Evolutionary conservation across 2,113 vertebrate genomes (phyloP).

Genomic region (Shinisaurus crocodilurus): DNA sequence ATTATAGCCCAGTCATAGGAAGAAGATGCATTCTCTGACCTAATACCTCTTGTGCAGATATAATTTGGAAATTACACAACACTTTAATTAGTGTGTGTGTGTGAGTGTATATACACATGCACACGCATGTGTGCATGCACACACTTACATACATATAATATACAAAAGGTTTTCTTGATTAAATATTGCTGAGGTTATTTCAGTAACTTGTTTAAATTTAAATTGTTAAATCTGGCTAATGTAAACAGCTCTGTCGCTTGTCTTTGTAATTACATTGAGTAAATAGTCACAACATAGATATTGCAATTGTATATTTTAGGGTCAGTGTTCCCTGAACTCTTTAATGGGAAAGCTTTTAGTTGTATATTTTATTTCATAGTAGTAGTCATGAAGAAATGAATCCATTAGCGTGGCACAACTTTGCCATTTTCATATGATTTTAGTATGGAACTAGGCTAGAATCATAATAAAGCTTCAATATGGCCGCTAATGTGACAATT

Average conservation of each 20-base stretch:
- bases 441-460: not conserved
- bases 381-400: not conserved
- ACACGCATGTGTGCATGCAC: not conserved
- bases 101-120: too few species aligned
- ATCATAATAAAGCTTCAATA: accelerated
- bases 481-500: not conserved
- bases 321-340: not conserved
- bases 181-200: not conserved
- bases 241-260: constrained; percentile 2
- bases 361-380: not conserved
- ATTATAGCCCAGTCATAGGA: not conserved
- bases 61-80: not conserved
- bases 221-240: not conserved
- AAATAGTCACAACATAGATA: not conserved
- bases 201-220: constrained; percentile 25
- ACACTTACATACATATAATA: not conserved
- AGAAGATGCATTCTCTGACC: not conserved
- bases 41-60: accelerated
- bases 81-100: constrained; percentile 1
- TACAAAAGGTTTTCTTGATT: not conserved
- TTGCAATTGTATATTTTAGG: not conserved
- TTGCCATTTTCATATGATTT: not conserved
- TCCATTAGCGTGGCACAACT: not conserved
- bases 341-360: not conserved
- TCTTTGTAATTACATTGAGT: not conserved